Conservation (phyloP, 2,113 vertebrate species). For the Serinus canaria region DNA sequence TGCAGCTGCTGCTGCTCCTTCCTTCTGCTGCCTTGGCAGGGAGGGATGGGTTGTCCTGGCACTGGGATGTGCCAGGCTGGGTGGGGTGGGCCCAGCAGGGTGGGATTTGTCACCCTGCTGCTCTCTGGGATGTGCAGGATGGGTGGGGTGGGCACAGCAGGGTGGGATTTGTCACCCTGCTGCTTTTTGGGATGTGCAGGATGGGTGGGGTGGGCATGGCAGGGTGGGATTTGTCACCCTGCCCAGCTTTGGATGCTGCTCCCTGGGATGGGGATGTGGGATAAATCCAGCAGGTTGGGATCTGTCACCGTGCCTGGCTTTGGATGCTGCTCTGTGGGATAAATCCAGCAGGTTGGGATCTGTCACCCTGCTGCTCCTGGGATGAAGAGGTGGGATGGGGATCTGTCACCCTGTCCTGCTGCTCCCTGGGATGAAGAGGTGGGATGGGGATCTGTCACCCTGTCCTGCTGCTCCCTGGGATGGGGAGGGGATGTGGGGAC, state of each 20-base stretch:
- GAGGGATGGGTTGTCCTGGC: neutral
- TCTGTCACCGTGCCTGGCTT: too few relatives aligned
- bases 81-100: neutral
- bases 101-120: too few relatives aligned
- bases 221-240: neutral
- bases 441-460: neutral
- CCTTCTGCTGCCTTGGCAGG: neutral
- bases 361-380: too few relatives aligned
- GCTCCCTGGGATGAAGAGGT: too few relatives aligned
- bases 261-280: neutral
- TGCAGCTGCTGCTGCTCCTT: neutral
- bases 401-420: too few relatives aligned
- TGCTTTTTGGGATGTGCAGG: neutral
- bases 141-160: too few relatives aligned
- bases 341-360: too few relatives aligned
- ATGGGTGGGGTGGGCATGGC: neutral
- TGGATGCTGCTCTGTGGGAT: neutral
- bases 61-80: neutral
- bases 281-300: too few relatives aligned
- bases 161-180: neutral
- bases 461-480: neutral
- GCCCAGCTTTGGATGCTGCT: neutral
- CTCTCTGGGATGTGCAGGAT: too few relatives aligned
- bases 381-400: too few relatives aligned
- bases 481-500: neutral